Evolutionary conservation across 2,113 vertebrate species (phyloP).

Genomic region (Sinocyclocheilus grahami): DNA sequence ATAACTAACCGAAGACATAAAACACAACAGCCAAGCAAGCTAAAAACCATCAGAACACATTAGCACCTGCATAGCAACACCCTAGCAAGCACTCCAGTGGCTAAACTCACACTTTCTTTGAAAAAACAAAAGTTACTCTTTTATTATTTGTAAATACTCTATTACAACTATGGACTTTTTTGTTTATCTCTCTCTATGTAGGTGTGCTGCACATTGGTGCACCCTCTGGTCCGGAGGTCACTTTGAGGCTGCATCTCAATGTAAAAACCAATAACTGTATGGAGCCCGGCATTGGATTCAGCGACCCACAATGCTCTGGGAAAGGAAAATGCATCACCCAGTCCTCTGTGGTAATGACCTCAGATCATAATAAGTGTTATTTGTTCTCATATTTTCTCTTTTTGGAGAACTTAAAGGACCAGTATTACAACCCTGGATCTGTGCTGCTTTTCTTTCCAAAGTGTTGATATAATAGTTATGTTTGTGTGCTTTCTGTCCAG

Average conservation of each 20-base stretch:
- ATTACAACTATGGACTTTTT: neutral
- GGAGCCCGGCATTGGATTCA: conserved; percentile 76
- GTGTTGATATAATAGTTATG: neutral
- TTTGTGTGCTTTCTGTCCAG: neutral
- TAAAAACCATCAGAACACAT: too few relatives aligned
- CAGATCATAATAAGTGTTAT: conserved; percentile 2
- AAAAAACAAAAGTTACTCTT: too few relatives aligned
- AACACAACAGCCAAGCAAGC: too few relatives aligned
- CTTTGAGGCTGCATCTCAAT: conserved; percentile 85
- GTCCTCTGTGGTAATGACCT: conserved; percentile 80
- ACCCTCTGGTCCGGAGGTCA: conserved; percentile 82
- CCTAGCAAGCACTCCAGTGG: neutral
- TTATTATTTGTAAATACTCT: neutral
- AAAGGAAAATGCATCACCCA: conserved; percentile 88
- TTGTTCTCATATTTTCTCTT: conserved; percentile 23
- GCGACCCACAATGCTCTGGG: conserved; percentile 83
- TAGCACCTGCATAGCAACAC: neutral
- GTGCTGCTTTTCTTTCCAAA: neutral
- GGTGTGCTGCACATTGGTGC: conserved; percentile 70
- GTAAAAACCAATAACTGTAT: conserved; percentile 89
- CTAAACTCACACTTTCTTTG: too few relatives aligned
- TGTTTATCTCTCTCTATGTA: conserved; percentile 44
- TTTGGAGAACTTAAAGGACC: neutral
- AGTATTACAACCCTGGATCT: neutral
- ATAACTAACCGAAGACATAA: too few relatives aligned